These are phyloP conservation scores for Tenebrio molitor DNA, from an alignment of 1,140 invertebrate species.

Conservation along the genomic window DNA sequence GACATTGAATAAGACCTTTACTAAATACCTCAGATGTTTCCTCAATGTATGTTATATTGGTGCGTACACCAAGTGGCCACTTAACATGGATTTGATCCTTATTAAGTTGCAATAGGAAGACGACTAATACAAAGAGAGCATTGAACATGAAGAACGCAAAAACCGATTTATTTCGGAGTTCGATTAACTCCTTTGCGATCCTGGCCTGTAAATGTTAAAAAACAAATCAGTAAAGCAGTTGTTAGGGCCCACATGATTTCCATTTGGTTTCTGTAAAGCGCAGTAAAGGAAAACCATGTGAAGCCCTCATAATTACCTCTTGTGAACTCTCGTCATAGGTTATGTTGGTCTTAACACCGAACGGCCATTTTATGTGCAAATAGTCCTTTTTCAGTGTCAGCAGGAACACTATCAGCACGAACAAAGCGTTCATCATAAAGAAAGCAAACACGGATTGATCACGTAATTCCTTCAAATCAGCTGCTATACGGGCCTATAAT, in stretches of 20 bases:
- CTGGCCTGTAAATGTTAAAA: conserved; percentile 80
- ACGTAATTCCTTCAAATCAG: conserved; percentile 91
- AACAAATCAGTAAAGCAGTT: conserved; percentile 55
- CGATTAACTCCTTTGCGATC: conserved; percentile 89
- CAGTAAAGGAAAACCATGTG: conserved; percentile 54
- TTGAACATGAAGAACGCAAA: conserved; percentile 99
- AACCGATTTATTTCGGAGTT: conserved; percentile 95
- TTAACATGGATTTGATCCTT: conserved; percentile 96
- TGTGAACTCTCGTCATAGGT: conserved; percentile 88
- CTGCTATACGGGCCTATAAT: conserved; percentile 89
- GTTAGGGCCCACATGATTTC: conserved; percentile 53
- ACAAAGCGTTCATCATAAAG: conserved; percentile 98
- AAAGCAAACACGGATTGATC: conserved; percentile 96
- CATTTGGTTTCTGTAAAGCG: conserved; percentile 4
- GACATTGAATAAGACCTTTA: conserved; percentile 56
- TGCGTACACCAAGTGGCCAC: conserved; percentile 94
- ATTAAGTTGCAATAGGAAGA: conserved; percentile 98
- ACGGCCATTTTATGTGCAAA: conserved; percentile 93
- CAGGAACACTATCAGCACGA: conserved; percentile 97
- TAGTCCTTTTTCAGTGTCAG: conserved; percentile 97
- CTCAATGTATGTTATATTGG: conserved; percentile 93
- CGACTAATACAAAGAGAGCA: conserved; percentile 98
- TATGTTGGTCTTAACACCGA: conserved; percentile 94
- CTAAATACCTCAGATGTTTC: conserved; percentile 89
- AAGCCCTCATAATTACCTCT: conserved; percentile 80